These are phyloP conservation scores for Polyodon spathula DNA, from an alignment of 2,113 vertebrate genomes.

Conservation along the genomic window DNA sequence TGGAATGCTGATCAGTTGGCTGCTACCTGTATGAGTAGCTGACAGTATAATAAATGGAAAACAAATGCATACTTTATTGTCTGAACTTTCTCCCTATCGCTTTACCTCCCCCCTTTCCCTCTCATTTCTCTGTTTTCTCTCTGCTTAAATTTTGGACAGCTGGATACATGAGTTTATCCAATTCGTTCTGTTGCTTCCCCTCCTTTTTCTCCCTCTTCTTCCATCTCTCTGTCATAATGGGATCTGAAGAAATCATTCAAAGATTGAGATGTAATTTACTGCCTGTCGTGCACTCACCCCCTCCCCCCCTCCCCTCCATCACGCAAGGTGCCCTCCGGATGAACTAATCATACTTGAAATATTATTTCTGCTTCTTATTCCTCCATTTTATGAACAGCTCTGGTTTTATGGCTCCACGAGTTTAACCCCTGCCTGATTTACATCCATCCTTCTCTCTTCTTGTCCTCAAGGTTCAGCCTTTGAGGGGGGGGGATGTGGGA, in stretches of 20 bases:
- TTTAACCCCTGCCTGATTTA: slow-evolving; percentile 61
- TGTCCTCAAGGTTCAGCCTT: too few relatives aligned
- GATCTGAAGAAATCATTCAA: slow-evolving; percentile 57
- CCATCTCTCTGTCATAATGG: slow-evolving; percentile 34
- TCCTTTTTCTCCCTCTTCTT: slow-evolving; percentile 9
- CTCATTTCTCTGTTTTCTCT: slow-evolving; percentile 24
- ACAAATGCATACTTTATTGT: slow-evolving; percentile 54
- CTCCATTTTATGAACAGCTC: slow-evolving; percentile 67
- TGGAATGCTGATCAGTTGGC: slow-evolving; percentile 28
- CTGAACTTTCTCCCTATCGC: slow-evolving; percentile 28
- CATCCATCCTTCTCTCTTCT: slow-evolving; percentile 23
- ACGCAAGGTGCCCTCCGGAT: slow-evolving; percentile 30
- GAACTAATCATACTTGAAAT: slow-evolving; percentile 41
- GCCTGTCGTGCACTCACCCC: slow-evolving; percentile 40
- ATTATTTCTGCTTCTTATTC: slow-evolving; percentile 56
- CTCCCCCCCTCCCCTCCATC: slow-evolving; percentile 5
- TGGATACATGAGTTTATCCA: slow-evolving; percentile 63
- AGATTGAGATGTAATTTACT: slow-evolving; percentile 49
- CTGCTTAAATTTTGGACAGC: slow-evolving; percentile 49
- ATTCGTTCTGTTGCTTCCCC: slow-evolving; percentile 59
- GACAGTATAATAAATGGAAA: slow-evolving; percentile 40
- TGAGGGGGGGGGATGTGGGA: too few relatives aligned
- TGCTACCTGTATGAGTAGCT: slow-evolving; percentile 27
- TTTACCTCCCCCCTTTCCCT: slow-evolving; percentile 18
- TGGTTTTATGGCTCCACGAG: slow-evolving; percentile 62